These are phyloP conservation scores for Danionella dracula DNA, from an alignment of 2,797 vertebrate genomes.

Conservation along the genomic window DNA sequence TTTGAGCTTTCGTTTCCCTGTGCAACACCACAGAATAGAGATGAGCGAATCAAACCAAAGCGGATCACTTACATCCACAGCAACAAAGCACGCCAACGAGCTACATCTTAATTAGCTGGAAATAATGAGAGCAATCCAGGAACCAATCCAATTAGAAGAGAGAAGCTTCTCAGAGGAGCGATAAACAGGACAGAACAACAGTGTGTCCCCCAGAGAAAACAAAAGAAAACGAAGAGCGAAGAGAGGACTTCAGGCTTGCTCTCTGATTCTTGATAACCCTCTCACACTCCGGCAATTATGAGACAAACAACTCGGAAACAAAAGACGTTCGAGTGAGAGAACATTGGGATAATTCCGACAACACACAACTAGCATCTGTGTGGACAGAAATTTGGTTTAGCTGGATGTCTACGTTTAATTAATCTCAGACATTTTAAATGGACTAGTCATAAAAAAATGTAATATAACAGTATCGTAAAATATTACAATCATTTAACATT, in stretches of 20 bases:
- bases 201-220: background rate
- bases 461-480: too few relatives aligned
- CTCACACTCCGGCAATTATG: constrained; percentile 8
- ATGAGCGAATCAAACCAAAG: constrained; percentile 64
- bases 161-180: constrained; percentile 6
- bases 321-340: background rate
- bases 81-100: constrained; percentile 57
- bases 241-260: background rate
- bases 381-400: too few relatives aligned
- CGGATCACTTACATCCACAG: constrained; percentile 59
- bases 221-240: background rate
- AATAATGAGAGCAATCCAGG: constrained; percentile 58
- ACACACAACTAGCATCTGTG: background rate
- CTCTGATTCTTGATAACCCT: background rate
- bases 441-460: too few relatives aligned
- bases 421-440: too few relatives aligned
- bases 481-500: too few relatives aligned
- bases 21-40: constrained; percentile 56
- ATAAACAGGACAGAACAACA: background rate
- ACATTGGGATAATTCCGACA: background rate
- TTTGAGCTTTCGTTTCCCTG: constrained; percentile 46
- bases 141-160: constrained; percentile 40
- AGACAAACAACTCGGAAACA: background rate
- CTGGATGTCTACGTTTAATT: too few relatives aligned
- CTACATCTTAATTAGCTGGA: constrained; percentile 64